These are phyloP conservation scores for Phaetusa simplex DNA, from an alignment of 2,113 vertebrate genomes.

Conservation along the genomic window DNA sequence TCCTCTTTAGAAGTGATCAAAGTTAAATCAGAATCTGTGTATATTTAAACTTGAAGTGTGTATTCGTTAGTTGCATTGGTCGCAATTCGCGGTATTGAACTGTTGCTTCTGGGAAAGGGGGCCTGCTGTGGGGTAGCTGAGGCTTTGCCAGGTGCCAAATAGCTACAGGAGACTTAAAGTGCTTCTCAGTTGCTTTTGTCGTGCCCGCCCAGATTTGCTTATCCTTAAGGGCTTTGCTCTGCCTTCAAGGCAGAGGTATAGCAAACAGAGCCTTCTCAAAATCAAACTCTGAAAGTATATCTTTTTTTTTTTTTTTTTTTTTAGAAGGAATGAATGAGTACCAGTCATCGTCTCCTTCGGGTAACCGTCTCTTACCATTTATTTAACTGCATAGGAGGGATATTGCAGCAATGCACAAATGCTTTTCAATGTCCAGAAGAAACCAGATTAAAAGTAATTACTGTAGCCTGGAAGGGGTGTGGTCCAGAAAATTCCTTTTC, in stretches of 20 bases:
- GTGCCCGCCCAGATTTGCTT: background rate
- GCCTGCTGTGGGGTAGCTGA: rapidly evolving
- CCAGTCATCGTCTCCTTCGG: rapidly evolving
- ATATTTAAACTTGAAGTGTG: background rate
- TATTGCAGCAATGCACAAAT: background rate
- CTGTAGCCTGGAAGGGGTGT: background rate
- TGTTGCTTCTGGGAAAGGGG: background rate
- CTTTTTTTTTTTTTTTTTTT: background rate
- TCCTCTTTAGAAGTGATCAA: background rate
- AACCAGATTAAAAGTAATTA: background rate
- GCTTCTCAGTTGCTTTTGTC: background rate
- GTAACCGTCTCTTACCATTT: background rate
- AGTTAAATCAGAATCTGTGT: background rate
- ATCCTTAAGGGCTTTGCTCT: background rate
- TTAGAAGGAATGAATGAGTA: background rate
- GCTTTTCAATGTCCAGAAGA: background rate
- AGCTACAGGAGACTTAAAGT: rapidly evolving
- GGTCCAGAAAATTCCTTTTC: background rate
- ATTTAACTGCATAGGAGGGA: background rate
- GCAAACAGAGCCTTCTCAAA: rapidly evolving
- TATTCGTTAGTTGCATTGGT: rapidly evolving
- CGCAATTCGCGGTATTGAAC: background rate
- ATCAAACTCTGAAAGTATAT: background rate
- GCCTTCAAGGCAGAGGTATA: background rate
- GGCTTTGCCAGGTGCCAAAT: background rate